Base-by-base conservation (phyloP, 2,113 vertebrate species). In the Crocuta crocuta region DNA sequence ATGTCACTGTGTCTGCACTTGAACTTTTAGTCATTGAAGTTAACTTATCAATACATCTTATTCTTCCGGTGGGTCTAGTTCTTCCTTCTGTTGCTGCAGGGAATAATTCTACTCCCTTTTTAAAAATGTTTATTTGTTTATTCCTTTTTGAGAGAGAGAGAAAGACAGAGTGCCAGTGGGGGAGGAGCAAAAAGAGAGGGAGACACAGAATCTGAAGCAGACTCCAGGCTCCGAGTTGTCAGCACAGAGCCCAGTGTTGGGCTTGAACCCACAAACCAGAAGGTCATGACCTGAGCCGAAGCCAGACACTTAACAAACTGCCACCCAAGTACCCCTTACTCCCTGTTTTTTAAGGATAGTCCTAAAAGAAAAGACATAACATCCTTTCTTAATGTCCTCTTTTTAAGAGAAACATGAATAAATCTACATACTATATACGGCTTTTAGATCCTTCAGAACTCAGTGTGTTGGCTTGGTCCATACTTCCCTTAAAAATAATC, bases 401-500 rank as follows among this genome's bases (percentile, higher is more conserved):
- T 71, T 78, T 93, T 23, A 43, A 35, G 2, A 13, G 63, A 92
- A 94, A 88, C 9, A 65, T 68, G 55, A 76, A 58, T 16, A 85
- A 89, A 31, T 48, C 82, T 81, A 13, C 66, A 33, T 35, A 65
- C 33, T 95, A 3, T 50, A 10, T 80, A 7, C 65, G 55, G 73
- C 68, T 84, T 89, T 50, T 55, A 79, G 61, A 83, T 63, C 28
- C 21, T 81, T 94, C 35, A 43, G 66, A 48, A 33, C 28, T 48
- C 43, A 78, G 74, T 28, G 16, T 66, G 28, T 90, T 94, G 50
- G 35, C 87, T 85, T 87, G 80, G 19, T 86, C 96, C 84, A 8
- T 92, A 53, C 94, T 97, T 97, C 74, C 50, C 81, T 92, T 95
- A 78, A 91, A 94, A 96, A 91, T 90, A 96, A 95, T 50, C 70